These are phyloP conservation scores for Rhagium mordax DNA, from an alignment of 2,888 invertebrate genomes.

Conservation along the genomic window DNA sequence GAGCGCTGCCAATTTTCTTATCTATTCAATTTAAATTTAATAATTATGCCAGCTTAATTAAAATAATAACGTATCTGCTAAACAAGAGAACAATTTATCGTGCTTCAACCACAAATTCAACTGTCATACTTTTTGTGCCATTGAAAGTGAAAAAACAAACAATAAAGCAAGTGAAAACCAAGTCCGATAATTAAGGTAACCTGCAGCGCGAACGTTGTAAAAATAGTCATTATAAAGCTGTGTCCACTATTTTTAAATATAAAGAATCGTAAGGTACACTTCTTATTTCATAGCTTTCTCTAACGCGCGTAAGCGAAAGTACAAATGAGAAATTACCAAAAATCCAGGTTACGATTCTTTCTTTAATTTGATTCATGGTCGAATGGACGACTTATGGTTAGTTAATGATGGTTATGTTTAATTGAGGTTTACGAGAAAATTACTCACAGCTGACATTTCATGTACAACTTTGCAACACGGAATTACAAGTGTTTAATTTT, in stretches of 20 bases:
- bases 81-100: not conserved
- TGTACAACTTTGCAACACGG: no score
- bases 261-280: constrained; percentile 5
- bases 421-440: not conserved
- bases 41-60: not conserved
- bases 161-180: constrained; percentile 10
- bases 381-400: not conserved
- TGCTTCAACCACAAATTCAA: not conserved
- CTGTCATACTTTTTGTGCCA: not conserved
- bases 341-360: constrained; percentile 13
- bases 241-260: constrained; percentile 15
- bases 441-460: not conserved
- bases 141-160: constrained; percentile 21
- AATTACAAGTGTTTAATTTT: no score
- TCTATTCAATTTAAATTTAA: no score
- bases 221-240: constrained; percentile 17
- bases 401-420: not conserved
- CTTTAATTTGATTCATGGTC: constrained; percentile 11
- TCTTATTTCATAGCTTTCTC: constrained; percentile 15
- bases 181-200: constrained; percentile 8
- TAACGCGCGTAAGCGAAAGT: constrained; percentile 28
- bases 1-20: not conserved
- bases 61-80: not conserved
- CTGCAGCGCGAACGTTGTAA: not conserved
- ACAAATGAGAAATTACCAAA: constrained; percentile 17